Percentiles rank a stretch among this genome's conserved stretches.
Evolutionary conservation across 2,888 invertebrate species (phyloP).

Genomic region (Sarcophaga subvicina): DNA sequence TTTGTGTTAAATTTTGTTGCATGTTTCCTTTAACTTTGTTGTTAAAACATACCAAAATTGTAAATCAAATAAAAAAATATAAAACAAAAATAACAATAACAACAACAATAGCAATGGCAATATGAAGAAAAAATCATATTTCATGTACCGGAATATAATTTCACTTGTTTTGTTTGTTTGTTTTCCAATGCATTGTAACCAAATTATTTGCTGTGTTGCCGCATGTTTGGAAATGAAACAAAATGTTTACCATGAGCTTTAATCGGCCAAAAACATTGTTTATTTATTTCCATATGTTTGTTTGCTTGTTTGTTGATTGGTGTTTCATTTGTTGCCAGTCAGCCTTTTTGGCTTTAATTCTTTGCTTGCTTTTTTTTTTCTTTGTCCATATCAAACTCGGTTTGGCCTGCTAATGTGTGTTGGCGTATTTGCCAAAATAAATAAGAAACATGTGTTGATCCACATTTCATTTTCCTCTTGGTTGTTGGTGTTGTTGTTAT

Average conservation of each 20-base stretch:
- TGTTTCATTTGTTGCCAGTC: background rate
- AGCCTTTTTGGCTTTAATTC: conserved; percentile 5
- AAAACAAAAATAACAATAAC: background rate
- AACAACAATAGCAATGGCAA: conserved; percentile 24
- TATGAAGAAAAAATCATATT: conserved; percentile 53
- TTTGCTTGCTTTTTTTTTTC: conserved; percentile 30
- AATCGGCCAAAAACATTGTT: conserved; percentile 52
- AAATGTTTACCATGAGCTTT: conserved; percentile 39
- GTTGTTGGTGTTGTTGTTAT: background rate
- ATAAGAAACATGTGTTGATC: conserved; percentile 61
- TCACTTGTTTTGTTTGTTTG: conserved; percentile 49
- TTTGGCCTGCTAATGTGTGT: conserved; percentile 48
- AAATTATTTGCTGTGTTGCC: conserved; percentile 16
- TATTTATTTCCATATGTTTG: conserved; percentile 42
- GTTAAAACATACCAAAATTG: conserved; percentile 21
- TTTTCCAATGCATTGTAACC: background rate
- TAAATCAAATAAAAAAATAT: background rate
- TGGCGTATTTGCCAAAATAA: conserved; percentile 60
- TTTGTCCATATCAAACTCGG: conserved; percentile 33
- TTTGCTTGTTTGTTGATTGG: conserved; percentile 44
- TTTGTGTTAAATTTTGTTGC: conserved; percentile 6
- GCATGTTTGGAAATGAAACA: conserved; percentile 12
- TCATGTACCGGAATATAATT: conserved; percentile 65
- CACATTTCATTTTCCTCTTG: conserved; percentile 23
- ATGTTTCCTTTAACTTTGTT: conserved; percentile 40